A percentile compares a stretch with the other conserved stretches of the same genome.
Conservation (phyloP, 2,113 vertebrate genomes). For the Salminus brasiliensis region DNA sequence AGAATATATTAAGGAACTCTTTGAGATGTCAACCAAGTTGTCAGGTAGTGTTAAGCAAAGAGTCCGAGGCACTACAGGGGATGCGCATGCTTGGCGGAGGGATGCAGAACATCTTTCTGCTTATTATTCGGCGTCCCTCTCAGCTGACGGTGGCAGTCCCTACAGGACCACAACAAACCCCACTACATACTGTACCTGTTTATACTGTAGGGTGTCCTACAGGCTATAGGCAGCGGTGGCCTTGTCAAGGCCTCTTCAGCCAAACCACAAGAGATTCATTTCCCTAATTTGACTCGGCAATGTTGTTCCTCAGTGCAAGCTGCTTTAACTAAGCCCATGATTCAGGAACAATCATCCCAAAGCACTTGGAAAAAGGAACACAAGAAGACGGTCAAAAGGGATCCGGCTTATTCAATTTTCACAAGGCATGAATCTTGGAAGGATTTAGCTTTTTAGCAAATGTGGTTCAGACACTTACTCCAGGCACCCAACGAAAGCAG, state of each 20-base stretch:
- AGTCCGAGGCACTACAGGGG: conserved; percentile 68
- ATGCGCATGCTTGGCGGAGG: conserved; percentile 64
- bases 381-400: background rate
- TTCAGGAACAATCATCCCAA: background rate
- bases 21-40: conserved; percentile 82
- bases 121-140: background rate
- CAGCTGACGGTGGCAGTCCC: background rate
- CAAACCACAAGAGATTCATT: conserved; percentile 1
- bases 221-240: background rate
- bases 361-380: background rate
- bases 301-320: background rate
- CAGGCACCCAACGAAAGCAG: background rate
- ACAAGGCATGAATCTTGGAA: background rate
- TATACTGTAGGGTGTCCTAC: background rate
- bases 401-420: background rate
- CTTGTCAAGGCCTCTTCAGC: background rate
- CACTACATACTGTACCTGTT: background rate
- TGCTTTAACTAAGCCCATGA: background rate
- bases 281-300: background rate
- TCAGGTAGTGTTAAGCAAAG: conserved; percentile 82
- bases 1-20: conserved; percentile 89
- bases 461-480: background rate
- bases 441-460: conserved; percentile 3
- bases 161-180: conserved; percentile 13
- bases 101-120: conserved; percentile 44